Evolutionary conservation across 2,113 vertebrate genomes (phyloP), one percentile per base, ranked within the genome.

Genomic region (Geococcyx californianus): DNA sequence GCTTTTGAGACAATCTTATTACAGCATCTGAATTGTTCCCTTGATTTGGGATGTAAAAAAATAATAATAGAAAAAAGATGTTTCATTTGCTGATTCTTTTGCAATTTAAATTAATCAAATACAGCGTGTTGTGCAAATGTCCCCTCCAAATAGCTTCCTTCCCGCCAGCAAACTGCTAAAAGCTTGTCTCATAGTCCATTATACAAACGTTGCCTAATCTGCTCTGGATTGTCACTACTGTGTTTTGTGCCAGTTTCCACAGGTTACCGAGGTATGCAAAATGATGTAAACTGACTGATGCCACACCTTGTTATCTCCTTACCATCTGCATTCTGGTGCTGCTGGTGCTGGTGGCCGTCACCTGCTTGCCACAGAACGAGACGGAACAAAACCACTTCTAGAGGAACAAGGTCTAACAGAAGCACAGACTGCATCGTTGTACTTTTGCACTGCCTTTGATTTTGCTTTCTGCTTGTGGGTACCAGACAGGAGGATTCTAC

Each of bases 71-170:
- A 33, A 56, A 58, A 14, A 18, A 31, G 21, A 47, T 9, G 15
- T 87, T 85, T 7, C 11, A 67, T 69, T 66, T 87, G 29, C 58
- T 34, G 55, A 91, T 91, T 92, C 64, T 58, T 79, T 84, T 60
- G 75, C 81, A 91, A 93, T 90, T 94, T 89, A 82, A 95, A 89
- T 95, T 78, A 83, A 95, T 85, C 67, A 87, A 84, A 84, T 58
- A 40, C 29, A 66, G 31, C 11, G 7, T 5, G 31, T 34, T 66
- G 49, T 66, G 40, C 60, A 59, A 28, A 7, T 7, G 51, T 36
- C 58, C 64, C 40, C 51, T 82, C 74, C 85, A 93, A 75, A 91
- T 2, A 79, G 17, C 60, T 90, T 73, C 25, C 34, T 84, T 75
- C 74, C 85, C 21, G 2, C 40, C 64, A 79, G 45, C 79, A 63